These are phyloP conservation scores for Aphodius granarius DNA, from an alignment of 2,888 invertebrate species.

Conservation along the genomic window DNA sequence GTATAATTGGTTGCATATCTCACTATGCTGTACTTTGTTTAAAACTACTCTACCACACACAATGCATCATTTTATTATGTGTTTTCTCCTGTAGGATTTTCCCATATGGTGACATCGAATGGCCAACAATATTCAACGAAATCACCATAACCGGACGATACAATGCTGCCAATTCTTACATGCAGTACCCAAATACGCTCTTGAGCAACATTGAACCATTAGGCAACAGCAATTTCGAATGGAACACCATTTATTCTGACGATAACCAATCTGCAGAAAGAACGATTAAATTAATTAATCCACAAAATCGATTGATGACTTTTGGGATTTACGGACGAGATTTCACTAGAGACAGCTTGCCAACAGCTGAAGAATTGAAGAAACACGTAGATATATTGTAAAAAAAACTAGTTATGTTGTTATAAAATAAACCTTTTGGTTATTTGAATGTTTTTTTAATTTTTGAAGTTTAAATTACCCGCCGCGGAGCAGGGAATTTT, in stretches of 20 bases:
- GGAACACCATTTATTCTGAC: constrained; percentile 30
- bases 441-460: too few species aligned
- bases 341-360: constrained; percentile 52
- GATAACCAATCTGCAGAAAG: constrained; percentile 31
- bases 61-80: too few species aligned
- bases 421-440: too few species aligned
- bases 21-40: too few species aligned
- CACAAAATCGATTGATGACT: constrained; percentile 55
- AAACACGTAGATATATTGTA: neutral
- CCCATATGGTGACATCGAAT: constrained; percentile 49
- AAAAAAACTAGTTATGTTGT: too few species aligned
- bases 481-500: too few species aligned
- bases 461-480: too few species aligned
- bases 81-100: constrained; percentile 56
- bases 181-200: constrained; percentile 57
- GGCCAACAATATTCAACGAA: constrained; percentile 55
- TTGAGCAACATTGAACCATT: constrained; percentile 57
- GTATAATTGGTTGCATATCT: too few species aligned
- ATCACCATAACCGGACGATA: constrained; percentile 55
- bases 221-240: constrained; percentile 48
- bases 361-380: neutral
- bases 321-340: constrained; percentile 60
- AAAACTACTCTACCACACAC: too few species aligned
- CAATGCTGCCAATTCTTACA: constrained; percentile 50
- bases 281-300: constrained; percentile 45